Conservation (phyloP, 1,140 invertebrate species). For the Drosophila truncata region DNA sequence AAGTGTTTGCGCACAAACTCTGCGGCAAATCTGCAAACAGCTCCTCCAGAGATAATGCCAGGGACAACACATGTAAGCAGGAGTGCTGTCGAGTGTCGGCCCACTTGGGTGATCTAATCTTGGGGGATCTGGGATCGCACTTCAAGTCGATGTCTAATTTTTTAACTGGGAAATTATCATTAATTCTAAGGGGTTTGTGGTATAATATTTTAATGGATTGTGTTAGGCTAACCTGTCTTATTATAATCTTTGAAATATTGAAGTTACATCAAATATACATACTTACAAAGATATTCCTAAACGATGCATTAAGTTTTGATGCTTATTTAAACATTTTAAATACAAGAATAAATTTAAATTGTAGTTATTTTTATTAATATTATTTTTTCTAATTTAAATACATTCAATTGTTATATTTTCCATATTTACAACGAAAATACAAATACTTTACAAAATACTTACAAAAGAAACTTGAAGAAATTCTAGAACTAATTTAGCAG, state of each 20-base stretch:
- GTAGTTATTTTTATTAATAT: no score
- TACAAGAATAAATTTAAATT: background rate
- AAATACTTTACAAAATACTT: background rate
- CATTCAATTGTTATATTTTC: background rate
- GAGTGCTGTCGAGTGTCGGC: background rate
- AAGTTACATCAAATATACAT: no score
- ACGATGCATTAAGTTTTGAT: no score
- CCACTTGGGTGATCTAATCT: conserved; percentile 44
- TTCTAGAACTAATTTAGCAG: background rate
- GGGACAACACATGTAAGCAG: conserved; percentile 32
- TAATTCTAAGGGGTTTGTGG: background rate
- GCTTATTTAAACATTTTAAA: background rate
- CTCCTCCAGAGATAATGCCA: conserved; percentile 40
- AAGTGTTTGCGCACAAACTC: conserved; percentile 41
- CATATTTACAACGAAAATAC: background rate
- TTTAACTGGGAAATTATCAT: background rate
- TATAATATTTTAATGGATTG: background rate
- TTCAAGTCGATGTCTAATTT: conserved; percentile 11
- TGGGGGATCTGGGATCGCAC: background rate
- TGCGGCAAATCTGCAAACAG: conserved; percentile 15
- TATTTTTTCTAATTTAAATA: background rate
- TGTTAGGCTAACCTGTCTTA: no score
- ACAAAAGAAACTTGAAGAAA: background rate
- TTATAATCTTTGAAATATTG: no score
- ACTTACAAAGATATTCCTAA: no score